phyloP scores from a whole-genome alignment of 2,888 invertebrate species.

The Eubasilissa splendida region DNA sequence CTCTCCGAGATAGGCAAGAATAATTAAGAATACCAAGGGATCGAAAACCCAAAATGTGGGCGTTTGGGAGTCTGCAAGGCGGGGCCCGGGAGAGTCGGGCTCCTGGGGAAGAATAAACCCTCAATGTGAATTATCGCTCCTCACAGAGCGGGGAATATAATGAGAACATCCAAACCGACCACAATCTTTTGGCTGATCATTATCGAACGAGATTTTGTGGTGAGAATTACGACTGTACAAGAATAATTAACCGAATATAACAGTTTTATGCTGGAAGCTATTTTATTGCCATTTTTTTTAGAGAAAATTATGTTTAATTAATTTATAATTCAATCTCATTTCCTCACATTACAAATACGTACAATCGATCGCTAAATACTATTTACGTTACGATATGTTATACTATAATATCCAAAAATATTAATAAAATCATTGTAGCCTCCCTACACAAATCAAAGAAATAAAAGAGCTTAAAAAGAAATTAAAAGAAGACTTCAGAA shows the following conservation, averaged over 20 bases:
- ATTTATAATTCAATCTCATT: too few relatives aligned
- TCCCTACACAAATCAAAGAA: too few relatives aligned
- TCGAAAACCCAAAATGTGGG: constrained; percentile 47
- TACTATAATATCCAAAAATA: too few relatives aligned
- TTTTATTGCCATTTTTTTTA: too few relatives aligned
- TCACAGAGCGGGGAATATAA: constrained; percentile 35
- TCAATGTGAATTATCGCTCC: constrained; percentile 46
- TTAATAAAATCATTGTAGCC: too few relatives aligned
- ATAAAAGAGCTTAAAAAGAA: too few relatives aligned
- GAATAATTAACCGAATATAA: neutral
- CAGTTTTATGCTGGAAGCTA: neutral
- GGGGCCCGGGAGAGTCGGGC: constrained; percentile 38
- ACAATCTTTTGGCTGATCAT: constrained; percentile 49
- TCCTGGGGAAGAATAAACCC: constrained; percentile 41
- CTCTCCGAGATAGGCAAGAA: constrained; percentile 49
- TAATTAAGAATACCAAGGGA: constrained; percentile 56
- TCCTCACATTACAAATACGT: too few relatives aligned
- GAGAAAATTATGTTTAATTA: too few relatives aligned
- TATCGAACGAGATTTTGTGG: constrained; percentile 44
- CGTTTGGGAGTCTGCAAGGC: constrained; percentile 54
- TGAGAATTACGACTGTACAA: constrained; percentile 27
- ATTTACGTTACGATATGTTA: too few relatives aligned
- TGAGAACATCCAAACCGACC: constrained; percentile 44
- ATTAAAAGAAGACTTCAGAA: too few relatives aligned
- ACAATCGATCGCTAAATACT: too few relatives aligned